phyloP scores from a whole-genome alignment of 2,113 vertebrate species.

The Alligator mississippiensis region DNA sequence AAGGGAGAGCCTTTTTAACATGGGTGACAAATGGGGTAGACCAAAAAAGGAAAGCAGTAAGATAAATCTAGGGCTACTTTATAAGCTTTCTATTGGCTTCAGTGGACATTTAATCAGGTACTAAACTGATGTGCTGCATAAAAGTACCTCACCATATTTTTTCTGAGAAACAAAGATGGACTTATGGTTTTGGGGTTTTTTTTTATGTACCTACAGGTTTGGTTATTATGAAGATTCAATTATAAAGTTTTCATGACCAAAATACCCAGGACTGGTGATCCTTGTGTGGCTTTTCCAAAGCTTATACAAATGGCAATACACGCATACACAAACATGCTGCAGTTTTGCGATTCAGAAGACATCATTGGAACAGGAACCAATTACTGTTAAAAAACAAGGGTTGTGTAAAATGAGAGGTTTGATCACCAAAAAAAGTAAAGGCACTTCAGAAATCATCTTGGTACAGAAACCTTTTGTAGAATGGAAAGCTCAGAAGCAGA shows the following conservation, averaged over 20 bases:
- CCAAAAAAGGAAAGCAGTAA: not conserved
- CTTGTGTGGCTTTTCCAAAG: not conserved
- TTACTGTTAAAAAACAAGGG: not conserved
- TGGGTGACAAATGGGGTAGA: not conserved
- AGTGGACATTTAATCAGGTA: not conserved
- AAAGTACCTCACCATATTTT: not conserved
- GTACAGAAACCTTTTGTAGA: constrained; percentile 46
- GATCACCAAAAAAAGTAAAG: constrained; percentile 43
- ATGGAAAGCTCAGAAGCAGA: constrained; percentile 37
- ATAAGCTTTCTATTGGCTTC: not conserved
- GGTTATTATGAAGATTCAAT: not conserved
- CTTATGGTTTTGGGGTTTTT: too few species aligned
- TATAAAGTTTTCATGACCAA: not conserved
- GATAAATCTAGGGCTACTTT: not conserved
- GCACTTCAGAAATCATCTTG: constrained; percentile 36
- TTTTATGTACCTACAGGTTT: not conserved
- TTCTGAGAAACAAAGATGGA: not conserved
- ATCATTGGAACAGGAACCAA: not conserved
- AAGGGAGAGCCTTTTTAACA: not conserved
- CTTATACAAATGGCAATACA: not conserved
- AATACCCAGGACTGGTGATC: not conserved
- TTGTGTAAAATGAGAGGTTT: not conserved
- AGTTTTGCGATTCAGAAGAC: constrained; percentile 7
- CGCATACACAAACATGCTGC: not conserved
- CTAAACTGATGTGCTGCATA: not conserved